phyloP scores from a whole-genome alignment of 1,140 invertebrate species.

The Hyposmocoma kahamanoa region DNA sequence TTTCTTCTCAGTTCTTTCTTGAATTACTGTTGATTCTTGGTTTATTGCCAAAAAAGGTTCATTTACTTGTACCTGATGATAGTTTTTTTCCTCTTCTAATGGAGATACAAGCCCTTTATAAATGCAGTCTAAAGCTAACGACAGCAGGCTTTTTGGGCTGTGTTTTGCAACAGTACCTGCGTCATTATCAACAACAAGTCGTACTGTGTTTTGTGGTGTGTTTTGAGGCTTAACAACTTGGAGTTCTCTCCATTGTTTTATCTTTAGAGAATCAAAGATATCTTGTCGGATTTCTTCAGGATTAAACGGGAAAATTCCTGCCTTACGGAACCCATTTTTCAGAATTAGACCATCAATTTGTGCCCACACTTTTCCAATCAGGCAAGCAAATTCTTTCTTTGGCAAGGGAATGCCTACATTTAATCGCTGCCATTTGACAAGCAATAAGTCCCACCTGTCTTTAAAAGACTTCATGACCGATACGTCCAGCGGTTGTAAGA shows the following conservation, averaged over 20 bases:
- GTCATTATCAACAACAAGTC: no score
- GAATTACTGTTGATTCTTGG: neutral
- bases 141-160: neutral
- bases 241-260: neutral
- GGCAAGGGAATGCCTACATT: neutral
- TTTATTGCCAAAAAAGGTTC: neutral
- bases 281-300: neutral
- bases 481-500: slow-evolving; percentile 3
- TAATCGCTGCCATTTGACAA: slow-evolving; percentile 2
- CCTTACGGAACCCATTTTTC: neutral
- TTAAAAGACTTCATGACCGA: slow-evolving; percentile 4
- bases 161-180: neutral
- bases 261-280: neutral
- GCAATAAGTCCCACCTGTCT: neutral
- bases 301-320: neutral
- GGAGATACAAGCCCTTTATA: neutral
- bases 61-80: neutral
- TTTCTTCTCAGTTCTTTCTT: neutral
- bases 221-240: no score
- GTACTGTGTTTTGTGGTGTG: no score
- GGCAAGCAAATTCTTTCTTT: neutral
- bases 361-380: neutral
- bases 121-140: neutral
- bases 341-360: neutral
- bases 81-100: neutral